A percentile compares a stretch with the other conserved stretches of the same genome.
phyloP scores from a whole-genome alignment of 2,888 invertebrate species.

The Drosophila nr. perissopoda region DNA sequence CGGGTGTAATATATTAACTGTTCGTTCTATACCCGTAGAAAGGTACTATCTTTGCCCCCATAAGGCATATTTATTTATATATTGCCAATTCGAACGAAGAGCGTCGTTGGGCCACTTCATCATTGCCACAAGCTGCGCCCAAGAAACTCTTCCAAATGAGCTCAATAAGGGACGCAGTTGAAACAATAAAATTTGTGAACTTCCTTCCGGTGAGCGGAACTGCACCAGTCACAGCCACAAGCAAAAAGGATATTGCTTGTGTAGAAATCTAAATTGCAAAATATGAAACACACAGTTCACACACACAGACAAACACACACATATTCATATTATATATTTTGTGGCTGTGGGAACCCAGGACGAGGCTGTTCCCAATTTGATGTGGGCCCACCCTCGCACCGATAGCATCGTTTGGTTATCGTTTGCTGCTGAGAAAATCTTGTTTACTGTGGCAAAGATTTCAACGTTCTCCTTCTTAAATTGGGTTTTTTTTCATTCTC shows the following conservation, averaged over 20 bases:
- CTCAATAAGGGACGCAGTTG: slow-evolving; percentile 24
- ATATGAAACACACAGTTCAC: slow-evolving; percentile 56
- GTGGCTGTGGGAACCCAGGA: slow-evolving; percentile 60
- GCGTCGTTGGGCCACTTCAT: neutral
- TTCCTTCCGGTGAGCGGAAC: slow-evolving; percentile 77
- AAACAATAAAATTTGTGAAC: slow-evolving; percentile 60
- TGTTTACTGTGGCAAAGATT: slow-evolving; percentile 67
- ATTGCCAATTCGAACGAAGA: neutral
- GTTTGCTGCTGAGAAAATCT: slow-evolving; percentile 70
- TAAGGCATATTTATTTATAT: neutral
- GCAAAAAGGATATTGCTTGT: slow-evolving; percentile 58
- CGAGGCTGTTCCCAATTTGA: slow-evolving; percentile 68
- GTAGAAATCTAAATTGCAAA: slow-evolving; percentile 79
- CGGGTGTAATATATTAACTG: neutral
- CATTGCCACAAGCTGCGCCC: slow-evolving; percentile 13
- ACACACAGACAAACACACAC: slow-evolving; percentile 16
- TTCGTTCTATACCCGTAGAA: neutral
- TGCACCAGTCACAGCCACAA: slow-evolving; percentile 36
- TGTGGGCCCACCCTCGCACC: slow-evolving; percentile 75
- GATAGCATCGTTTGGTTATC: slow-evolving; percentile 65
- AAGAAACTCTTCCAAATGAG: slow-evolving; percentile 39
- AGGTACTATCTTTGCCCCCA: neutral
- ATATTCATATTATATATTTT: neutral
- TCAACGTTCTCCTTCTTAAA: slow-evolving; percentile 8
- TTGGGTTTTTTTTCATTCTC: slow-evolving; percentile 7